Evolutionary conservation across 2,888 invertebrate species (phyloP).

Genomic region (Drosophila lacicola): DNA sequence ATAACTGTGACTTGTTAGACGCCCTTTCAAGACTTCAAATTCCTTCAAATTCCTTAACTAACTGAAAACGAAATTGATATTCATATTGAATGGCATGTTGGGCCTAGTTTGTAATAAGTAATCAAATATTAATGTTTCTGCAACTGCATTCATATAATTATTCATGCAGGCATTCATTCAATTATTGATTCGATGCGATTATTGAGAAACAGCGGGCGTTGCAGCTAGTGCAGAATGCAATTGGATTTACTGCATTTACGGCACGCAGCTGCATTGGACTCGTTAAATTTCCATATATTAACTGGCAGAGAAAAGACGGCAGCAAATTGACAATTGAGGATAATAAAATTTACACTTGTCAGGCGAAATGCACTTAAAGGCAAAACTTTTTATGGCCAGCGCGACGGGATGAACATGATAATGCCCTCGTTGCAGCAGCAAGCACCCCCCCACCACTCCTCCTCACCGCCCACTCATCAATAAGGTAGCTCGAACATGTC

Average conservation of each 20-base stretch:
- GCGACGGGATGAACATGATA: slow-evolving; percentile 4
- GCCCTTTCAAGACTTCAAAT: no score
- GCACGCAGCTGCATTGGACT: slow-evolving; percentile 12
- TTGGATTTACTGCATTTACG: slow-evolving; percentile 25
- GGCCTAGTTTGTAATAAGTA: no score
- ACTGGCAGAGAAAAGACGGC: slow-evolving; percentile 10
- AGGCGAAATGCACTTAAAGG: slow-evolving; percentile 16
- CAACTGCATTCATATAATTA: not conserved
- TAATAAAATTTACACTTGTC: slow-evolving; percentile 31
- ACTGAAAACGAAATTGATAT: no score
- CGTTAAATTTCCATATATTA: slow-evolving; percentile 33
- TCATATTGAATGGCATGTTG: no score
- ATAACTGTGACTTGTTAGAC: no score
- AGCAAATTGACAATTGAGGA: slow-evolving; percentile 39
- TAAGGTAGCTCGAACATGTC: slow-evolving; percentile 6
- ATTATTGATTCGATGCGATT: slow-evolving; percentile 12
- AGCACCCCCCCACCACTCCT: not conserved
- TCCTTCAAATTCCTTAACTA: no score
- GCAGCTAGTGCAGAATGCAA: slow-evolving; percentile 11
- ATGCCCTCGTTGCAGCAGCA: slow-evolving; percentile 6
- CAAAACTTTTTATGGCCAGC: slow-evolving; percentile 15
- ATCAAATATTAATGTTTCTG: not conserved
- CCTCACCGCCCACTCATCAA: not conserved
- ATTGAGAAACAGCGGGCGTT: slow-evolving; percentile 4
- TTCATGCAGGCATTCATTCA: slow-evolving; percentile 4